Evolutionary conservation across 2,797 vertebrate species (phyloP).

Genomic region (Ispidina lecontei): DNA sequence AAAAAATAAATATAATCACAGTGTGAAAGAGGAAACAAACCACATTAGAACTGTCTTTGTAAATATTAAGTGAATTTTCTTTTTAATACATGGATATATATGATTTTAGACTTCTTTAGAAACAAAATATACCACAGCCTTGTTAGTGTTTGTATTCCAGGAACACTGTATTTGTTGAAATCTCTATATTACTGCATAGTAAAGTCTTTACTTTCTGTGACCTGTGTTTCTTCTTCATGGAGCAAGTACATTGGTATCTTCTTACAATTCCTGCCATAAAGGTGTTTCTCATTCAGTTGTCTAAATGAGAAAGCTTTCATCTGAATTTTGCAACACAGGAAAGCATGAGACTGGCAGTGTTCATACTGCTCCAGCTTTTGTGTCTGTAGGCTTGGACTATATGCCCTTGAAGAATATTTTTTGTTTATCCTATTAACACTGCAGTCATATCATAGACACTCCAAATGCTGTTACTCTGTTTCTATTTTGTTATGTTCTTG

Average conservation of each 20-base stretch:
- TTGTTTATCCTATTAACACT: neutral
- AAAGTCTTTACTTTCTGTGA: neutral
- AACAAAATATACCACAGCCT: neutral
- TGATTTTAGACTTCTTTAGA: neutral
- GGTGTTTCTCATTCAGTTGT: neutral
- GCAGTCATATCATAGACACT: neutral
- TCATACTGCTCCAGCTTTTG: neutral
- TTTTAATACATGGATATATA: neutral
- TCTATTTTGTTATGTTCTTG: neutral
- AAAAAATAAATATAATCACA: neutral
- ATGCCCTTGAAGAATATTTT: neutral
- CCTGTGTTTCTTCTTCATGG: neutral
- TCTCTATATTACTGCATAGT: neutral
- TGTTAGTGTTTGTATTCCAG: neutral
- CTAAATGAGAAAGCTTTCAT: neutral
- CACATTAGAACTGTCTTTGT: neutral
- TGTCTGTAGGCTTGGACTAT: neutral
- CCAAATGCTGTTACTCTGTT: neutral
- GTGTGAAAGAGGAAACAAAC: neutral
- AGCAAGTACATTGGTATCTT: neutral
- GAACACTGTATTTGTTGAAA: neutral
- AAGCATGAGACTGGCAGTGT: neutral
- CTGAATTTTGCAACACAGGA: neutral
- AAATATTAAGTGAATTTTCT: neutral
- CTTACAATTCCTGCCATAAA: neutral